Percentiles rank a stretch among this genome's conserved stretches.
These are phyloP conservation scores for Euzetes globulus DNA, from an alignment of 2,888 invertebrate genomes.

Conservation along the genomic window DNA sequence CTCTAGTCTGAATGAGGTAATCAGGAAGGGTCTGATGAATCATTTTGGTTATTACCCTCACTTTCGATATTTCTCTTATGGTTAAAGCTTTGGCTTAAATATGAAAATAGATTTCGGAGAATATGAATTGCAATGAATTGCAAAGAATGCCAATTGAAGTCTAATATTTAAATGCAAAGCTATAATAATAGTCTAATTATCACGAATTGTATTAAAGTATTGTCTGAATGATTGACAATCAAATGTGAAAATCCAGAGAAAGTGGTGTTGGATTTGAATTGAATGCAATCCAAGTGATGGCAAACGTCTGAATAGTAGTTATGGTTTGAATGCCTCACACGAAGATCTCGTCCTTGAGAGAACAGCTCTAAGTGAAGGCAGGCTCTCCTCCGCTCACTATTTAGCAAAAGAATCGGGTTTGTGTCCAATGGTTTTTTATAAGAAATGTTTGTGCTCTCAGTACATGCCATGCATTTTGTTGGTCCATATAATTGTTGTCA, in stretches of 20 bases:
- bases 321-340: background rate
- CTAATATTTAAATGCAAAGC: background rate
- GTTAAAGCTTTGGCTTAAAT: too few relatives aligned
- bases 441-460: background rate
- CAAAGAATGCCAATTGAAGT: too few relatives aligned
- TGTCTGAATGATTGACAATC: slow-evolving; percentile 22
- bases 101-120: too few relatives aligned
- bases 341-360: slow-evolving; percentile 10
- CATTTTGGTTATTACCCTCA: too few relatives aligned
- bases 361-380: background rate
- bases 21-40: too few relatives aligned
- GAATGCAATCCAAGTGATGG: background rate
- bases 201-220: slow-evolving; percentile 20
- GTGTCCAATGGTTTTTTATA: background rate
- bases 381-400: background rate
- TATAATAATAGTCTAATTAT: background rate
- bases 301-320: background rate
- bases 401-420: background rate
- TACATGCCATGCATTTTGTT: background rate
- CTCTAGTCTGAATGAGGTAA: too few relatives aligned
- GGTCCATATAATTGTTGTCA: slow-evolving; percentile 21
- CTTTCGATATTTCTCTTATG: too few relatives aligned
- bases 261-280: slow-evolving; percentile 1
- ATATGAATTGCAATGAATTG: too few relatives aligned
- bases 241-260: background rate